Conservation (phyloP, 2,113 vertebrate genomes). For the Erythrolamprus reginae region DNA sequence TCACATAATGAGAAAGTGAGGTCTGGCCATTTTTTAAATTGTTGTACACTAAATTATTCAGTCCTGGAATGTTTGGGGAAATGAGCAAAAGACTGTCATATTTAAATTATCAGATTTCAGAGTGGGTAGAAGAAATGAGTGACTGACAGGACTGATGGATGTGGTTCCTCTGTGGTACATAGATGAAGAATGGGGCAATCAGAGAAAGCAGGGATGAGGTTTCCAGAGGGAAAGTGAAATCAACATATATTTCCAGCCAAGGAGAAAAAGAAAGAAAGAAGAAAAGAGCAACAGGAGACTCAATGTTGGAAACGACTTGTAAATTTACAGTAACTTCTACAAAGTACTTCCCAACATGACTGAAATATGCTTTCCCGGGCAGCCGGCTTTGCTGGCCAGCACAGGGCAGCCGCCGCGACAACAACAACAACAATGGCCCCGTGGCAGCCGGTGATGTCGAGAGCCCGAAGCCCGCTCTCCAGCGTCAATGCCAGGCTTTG, state of each 20-base stretch:
- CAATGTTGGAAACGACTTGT: slow-evolving; percentile 23
- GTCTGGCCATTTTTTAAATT: slow-evolving; percentile 20
- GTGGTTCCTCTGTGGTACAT: slow-evolving; percentile 35
- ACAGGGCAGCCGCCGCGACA: too few relatives aligned
- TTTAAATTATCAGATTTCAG: slow-evolving; percentile 32
- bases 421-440: too few relatives aligned
- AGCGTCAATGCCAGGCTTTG: too few relatives aligned
- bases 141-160: slow-evolving; percentile 30
- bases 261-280: not conserved
- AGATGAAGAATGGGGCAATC: slow-evolving; percentile 24
- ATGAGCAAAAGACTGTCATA: slow-evolving; percentile 17
- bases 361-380: too few relatives aligned
- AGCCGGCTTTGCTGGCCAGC: too few relatives aligned
- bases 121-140: slow-evolving; percentile 43
- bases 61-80: slow-evolving; percentile 24
- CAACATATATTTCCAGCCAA: slow-evolving; percentile 14
- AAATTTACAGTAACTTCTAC: not conserved
- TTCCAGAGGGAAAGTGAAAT: slow-evolving; percentile 19
- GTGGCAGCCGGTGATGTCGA: too few relatives aligned
- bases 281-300: slow-evolving; percentile 3
- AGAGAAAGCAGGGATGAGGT: slow-evolving; percentile 12
- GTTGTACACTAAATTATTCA: slow-evolving; percentile 36
- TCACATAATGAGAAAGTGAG: not conserved
- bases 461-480: too few relatives aligned
- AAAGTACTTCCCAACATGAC: slow-evolving; percentile 26